Conservation (phyloP, 2,113 vertebrate species). For the Cygnus buccinator region DNA sequence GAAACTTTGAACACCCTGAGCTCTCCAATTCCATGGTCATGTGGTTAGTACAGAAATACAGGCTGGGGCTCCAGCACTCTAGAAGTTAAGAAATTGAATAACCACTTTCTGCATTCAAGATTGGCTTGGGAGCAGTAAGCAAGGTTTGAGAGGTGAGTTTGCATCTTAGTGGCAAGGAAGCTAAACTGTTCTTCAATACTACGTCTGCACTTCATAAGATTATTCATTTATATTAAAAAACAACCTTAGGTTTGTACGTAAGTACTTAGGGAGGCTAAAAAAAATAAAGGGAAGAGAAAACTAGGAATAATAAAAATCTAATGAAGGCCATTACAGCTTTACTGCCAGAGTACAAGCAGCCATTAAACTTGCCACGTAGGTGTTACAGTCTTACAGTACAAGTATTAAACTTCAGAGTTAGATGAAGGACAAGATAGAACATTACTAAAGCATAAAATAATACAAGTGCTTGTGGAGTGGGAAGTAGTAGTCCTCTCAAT, state of each 20-base stretch:
- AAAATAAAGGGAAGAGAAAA: not conserved
- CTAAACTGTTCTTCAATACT: too few relatives aligned
- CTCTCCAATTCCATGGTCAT: not conserved
- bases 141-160: not conserved
- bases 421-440: not conserved
- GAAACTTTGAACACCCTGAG: not conserved
- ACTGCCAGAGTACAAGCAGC: conserved; percentile 37
- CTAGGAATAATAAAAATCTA: not conserved
- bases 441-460: not conserved
- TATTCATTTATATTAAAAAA: not conserved
- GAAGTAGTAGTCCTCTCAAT: not conserved
- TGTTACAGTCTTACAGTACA: conserved; percentile 8
- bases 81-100: not conserved
- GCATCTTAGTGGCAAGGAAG: not conserved
- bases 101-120: not conserved
- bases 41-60: not conserved
- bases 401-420: not conserved
- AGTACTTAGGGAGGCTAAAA: not conserved
- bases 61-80: not conserved
- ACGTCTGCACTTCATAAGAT: not conserved
- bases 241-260: not conserved
- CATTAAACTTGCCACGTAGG: not conserved
- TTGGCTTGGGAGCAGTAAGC: fast-evolving
- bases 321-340: conserved; percentile 28
- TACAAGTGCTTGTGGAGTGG: not conserved